phyloP scores from a whole-genome alignment of 2,797 vertebrate genomes.

The Saxicola maurus region DNA sequence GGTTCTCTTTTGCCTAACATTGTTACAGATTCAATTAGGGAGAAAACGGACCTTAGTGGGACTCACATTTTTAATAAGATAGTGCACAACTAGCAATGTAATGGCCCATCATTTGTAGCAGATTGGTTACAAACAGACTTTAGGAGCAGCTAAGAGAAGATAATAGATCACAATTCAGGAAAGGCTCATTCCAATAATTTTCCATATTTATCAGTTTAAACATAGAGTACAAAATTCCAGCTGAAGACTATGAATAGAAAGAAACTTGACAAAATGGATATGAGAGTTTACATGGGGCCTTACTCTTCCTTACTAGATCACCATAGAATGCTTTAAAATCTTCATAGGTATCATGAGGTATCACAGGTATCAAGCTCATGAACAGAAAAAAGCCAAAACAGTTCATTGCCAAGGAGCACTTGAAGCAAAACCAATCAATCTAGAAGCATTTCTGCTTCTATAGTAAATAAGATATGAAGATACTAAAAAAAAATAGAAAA shows the following conservation, averaged over 20 bases:
- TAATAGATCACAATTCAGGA: neutral
- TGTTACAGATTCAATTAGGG: neutral
- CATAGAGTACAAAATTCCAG: neutral
- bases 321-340: neutral
- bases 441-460: neutral
- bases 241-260: neutral
- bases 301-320: neutral
- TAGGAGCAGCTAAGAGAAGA: neutral
- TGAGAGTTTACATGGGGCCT: neutral
- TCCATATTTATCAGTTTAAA: neutral
- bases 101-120: neutral
- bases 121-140: neutral
- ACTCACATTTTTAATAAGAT: neutral
- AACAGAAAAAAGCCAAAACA: neutral
- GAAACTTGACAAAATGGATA: neutral
- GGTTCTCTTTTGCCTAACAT: neutral
- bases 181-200: neutral
- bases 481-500: neutral
- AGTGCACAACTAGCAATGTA: neutral
- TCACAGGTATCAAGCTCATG: neutral
- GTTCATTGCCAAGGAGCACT: neutral
- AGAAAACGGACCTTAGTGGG: neutral
- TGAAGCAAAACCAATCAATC: neutral
- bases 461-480: neutral
- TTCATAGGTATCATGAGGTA: neutral